Base-by-base conservation (phyloP, 1,140 invertebrate species). In the Pectinophora gossypiella region DNA sequence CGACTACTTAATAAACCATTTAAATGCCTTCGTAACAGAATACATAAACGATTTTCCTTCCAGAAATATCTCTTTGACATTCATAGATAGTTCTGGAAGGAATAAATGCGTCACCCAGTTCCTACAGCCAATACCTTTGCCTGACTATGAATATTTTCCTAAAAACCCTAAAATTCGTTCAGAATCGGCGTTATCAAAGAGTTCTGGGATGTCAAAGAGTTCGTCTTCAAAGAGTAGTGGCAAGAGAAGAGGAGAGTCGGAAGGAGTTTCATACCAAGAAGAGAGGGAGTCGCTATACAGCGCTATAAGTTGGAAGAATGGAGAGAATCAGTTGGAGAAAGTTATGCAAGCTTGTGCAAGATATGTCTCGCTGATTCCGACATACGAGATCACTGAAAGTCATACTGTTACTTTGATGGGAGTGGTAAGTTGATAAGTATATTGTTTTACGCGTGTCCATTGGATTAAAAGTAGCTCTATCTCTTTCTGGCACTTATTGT, bases 321-420 rank as follows among this genome's bases (percentile, higher is more conserved):
- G 49, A 4, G 69, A 74, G 16, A 61, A 35, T 42, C 51, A 61
- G 19, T 42, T 68, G 23, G 36, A 23, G 13, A 76, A 65, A 47
- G 51, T 59, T 23, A 64, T 85, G 19, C 67, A 76, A 27, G 57
- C 64, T 1, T 69, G 68, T 1, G 32, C 76, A 6, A 59, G 81
- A 63, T 87, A 81, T 38, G 84, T 87, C 0, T 66, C 84, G 0
- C 50, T 87, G 15, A 87, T 87, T 53, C 81, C 84, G 1, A 70
- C 61, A 0, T 87, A 87, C 43, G 78, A 87, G 52, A 54, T 72
- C 0, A 52, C 51, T 6, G 72, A 79, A 23, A 20, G 63, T 7
- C 72, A 84, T 56, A 63, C 61, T n/a, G 73, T 82, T 7, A 79
- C 81, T 9, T 51, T 85, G 22, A 71, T 55, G 48, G 81, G 83